A percentile compares a stretch with the other conserved stretches of the same genome.
These are phyloP conservation scores for Myanophis thanlyinensis DNA, from an alignment of 2,113 vertebrate species.

Conservation along the genomic window DNA sequence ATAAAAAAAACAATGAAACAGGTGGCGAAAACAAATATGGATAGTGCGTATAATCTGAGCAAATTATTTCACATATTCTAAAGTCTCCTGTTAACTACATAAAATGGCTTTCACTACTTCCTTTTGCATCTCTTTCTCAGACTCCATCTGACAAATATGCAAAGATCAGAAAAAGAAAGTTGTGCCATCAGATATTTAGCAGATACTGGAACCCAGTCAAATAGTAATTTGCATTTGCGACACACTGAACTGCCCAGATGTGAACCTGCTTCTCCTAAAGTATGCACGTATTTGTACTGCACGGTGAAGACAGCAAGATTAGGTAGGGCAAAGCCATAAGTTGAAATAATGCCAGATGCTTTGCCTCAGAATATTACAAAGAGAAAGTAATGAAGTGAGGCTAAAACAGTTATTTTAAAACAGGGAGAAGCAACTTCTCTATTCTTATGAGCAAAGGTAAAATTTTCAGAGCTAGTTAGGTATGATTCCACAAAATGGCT, in stretches of 20 bases:
- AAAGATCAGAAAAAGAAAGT: background rate
- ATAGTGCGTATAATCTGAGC: background rate
- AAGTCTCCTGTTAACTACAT: background rate
- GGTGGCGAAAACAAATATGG: background rate
- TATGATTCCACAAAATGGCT: background rate
- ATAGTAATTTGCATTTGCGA: background rate
- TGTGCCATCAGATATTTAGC: background rate
- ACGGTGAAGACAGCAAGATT: too few relatives aligned
- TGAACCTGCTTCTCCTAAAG: background rate
- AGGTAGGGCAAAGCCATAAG: background rate
- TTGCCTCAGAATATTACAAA: background rate
- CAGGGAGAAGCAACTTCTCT: background rate
- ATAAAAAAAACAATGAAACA: background rate
- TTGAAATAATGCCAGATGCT: background rate
- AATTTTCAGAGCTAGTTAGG: background rate
- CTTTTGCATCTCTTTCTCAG: background rate
- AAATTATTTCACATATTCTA: accelerated
- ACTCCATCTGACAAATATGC: background rate
- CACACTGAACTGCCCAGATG: too few relatives aligned
- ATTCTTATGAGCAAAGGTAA: background rate
- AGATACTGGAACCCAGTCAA: background rate
- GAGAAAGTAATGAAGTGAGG: background rate
- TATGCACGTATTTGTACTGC: background rate
- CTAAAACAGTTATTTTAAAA: background rate
- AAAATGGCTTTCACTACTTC: background rate